Base-by-base conservation (phyloP, 2,888 invertebrate genomes). In the Coronaproctus castanopsis region DNA sequence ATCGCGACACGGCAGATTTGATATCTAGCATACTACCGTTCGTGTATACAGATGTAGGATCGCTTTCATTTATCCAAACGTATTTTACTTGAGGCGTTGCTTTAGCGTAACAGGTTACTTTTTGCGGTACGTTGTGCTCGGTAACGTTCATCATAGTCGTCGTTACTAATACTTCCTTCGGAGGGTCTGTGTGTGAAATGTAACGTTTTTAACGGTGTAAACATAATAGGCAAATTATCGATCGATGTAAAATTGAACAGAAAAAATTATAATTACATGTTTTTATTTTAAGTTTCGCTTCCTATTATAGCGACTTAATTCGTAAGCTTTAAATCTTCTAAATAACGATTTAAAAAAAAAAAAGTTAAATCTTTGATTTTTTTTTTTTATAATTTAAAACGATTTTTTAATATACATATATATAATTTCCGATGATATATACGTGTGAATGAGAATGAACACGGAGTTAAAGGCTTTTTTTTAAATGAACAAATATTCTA, bases 151-250 rank as follows among this genome's bases (percentile, higher is more conserved):
- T 73, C 24, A 72, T 67, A 57, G 68, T 73, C 59, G 74, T 73
- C 2, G 82, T 81, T 10, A 89, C 83, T 1, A 80, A 82, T 65
- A 90, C 80, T 68, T 87, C 85, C 69, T 88, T 87, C n/a, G 92
- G 92, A 64, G 85, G 81, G 76, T 81, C 86, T 87, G 70, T n/a
- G n/a, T n/a, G n/a, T n/a, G n/a, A n/a, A n/a, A n/a, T n/a, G n/a
- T n/a, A 57, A n/a, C 18, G 20, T 21, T 10, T 18, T 20, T 48
- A 48, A 48, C 10, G 49, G n/a, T 48, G 49, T 18, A 48, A 48
- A 48, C 10, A 48, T 48, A 10, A 48, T 48, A 48, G 49, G 49
- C 10, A 48, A 18, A 10, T 48, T 18, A 48, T 48, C 49, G 10
- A 18, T 14, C 10, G 10, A 48, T 18, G 10, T 48, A 48, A 10